Evolutionary conservation across 2,113 vertebrate species (phyloP).

Genomic region (Poeciliopsis retropinna): DNA sequence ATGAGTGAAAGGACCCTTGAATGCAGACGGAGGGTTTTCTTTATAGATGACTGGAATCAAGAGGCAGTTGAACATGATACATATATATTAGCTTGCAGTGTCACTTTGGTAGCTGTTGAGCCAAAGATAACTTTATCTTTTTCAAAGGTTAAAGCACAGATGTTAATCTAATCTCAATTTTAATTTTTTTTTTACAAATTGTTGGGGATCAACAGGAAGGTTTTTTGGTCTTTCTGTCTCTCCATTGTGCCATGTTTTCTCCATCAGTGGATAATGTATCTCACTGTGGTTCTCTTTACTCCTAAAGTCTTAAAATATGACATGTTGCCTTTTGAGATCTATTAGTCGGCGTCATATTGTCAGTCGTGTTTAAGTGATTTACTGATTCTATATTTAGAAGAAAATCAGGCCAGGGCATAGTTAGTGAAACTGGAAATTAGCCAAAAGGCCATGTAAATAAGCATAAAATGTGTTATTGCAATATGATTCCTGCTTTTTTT

Average conservation of each 20-base stretch:
- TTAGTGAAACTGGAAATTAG: not conserved
- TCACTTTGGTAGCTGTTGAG: not conserved
- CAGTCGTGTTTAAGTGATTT: not conserved
- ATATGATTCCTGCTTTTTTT: not conserved
- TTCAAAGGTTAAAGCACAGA: slow-evolving; percentile 20
- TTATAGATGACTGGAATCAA: slow-evolving; percentile 20
- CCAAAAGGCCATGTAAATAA: not conserved
- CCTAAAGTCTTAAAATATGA: no score
- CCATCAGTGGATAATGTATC: not conserved
- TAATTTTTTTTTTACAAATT: no score
- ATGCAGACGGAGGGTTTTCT: slow-evolving; percentile 21
- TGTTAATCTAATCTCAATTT: slow-evolving; percentile 31
- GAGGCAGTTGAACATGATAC: slow-evolving; percentile 19
- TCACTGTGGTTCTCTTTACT: no score
- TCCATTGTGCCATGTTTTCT: not conserved
- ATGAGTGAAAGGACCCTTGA: slow-evolving; percentile 13
- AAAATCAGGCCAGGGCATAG: not conserved
- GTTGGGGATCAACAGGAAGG: no score
- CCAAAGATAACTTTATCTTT: slow-evolving; percentile 47
- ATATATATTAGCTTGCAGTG: not conserved
- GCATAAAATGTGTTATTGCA: not conserved
- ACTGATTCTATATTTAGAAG: not conserved
- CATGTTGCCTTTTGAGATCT: not conserved
- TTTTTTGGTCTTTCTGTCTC: no score
- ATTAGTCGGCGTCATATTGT: not conserved